Evolutionary conservation across 1,140 invertebrate species (phyloP).

Genomic region (Holcopasites calliopsidis): DNA sequence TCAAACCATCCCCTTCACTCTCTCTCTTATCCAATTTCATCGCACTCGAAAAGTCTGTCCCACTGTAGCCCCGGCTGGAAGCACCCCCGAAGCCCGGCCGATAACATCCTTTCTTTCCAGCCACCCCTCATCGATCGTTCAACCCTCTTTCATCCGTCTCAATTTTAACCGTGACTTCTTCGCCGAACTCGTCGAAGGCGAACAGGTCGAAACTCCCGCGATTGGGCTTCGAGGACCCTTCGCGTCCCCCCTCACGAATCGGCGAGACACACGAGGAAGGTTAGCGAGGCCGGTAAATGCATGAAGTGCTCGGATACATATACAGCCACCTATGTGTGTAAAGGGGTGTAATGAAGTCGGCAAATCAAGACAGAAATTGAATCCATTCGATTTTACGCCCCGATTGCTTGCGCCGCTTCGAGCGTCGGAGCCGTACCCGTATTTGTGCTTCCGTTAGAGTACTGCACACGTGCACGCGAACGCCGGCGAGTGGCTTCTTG

Average conservation of each 20-base stretch:
- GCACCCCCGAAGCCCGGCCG: neutral
- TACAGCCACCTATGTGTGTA: slow-evolving; percentile 45
- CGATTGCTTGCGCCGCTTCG: slow-evolving; percentile 58
- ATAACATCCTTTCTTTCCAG: slow-evolving; percentile 17
- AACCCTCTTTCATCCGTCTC: slow-evolving; percentile 34
- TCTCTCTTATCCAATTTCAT: slow-evolving; percentile 62
- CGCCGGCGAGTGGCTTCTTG: neutral
- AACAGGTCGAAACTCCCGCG: slow-evolving; percentile 16
- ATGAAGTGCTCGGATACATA: slow-evolving; percentile 43
- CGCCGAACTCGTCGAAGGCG: slow-evolving; percentile 32
- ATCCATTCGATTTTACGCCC: slow-evolving; percentile 72
- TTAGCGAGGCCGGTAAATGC: slow-evolving; percentile 35
- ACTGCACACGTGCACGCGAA: too few relatives aligned
- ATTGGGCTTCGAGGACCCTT: slow-evolving; percentile 32
- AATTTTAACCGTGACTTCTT: slow-evolving; percentile 46
- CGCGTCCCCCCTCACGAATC: neutral
- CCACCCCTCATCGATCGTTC: slow-evolving; percentile 1
- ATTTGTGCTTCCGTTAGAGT: neutral
- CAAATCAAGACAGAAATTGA: slow-evolving; percentile 74
- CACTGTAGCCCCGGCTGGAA: slow-evolving; percentile 48
- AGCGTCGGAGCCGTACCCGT: neutral
- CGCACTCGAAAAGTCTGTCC: slow-evolving; percentile 56
- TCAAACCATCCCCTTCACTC: slow-evolving; percentile 51
- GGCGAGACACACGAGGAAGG: neutral
- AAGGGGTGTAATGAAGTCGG: slow-evolving; percentile 68